Evolutionary conservation across 2,113 vertebrate genomes (phyloP).

Genomic region (Pteruthius melanotis): DNA sequence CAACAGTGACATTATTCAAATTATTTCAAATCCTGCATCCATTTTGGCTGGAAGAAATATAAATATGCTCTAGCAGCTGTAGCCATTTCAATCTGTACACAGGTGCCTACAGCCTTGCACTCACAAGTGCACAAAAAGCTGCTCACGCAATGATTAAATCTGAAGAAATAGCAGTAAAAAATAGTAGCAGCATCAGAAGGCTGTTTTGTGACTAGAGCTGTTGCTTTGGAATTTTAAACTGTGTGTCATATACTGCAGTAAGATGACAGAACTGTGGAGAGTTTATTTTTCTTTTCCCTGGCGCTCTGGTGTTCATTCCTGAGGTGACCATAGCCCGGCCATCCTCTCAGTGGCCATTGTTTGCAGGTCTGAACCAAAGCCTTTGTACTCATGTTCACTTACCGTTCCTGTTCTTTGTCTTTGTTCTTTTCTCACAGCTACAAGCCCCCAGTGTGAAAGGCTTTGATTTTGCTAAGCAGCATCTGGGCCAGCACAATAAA

Average conservation of each 20-base stretch:
- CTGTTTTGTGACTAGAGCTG: not conserved
- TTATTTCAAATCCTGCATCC: not conserved
- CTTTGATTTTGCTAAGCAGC: slow-evolving; percentile 98
- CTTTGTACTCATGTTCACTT: not conserved
- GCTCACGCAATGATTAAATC: not conserved
- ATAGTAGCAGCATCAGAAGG: not conserved
- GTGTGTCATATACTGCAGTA: not conserved
- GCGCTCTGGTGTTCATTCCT: not conserved
- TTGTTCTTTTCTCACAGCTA: slow-evolving; percentile 74
- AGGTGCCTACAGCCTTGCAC: not conserved
- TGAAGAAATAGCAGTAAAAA: not conserved
- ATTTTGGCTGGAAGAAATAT: not conserved
- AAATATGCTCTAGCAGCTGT: not conserved
- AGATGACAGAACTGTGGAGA: not conserved
- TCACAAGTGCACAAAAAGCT: not conserved
- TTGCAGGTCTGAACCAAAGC: not conserved
- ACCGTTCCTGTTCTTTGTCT: not conserved
- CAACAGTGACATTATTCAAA: not conserved
- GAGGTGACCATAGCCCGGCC: not conserved
- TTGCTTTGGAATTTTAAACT: not conserved
- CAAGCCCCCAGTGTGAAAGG: slow-evolving; percentile 96
- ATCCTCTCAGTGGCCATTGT: not conserved
- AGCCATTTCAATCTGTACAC: not conserved
- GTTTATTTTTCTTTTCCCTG: not conserved
- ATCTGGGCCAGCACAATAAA: slow-evolving; percentile 95